Evolutionary conservation across 2,888 invertebrate genomes (phyloP), one percentile per base, ranked within the genome.

Genomic region (Hofmannophila pseudospretella): DNA sequence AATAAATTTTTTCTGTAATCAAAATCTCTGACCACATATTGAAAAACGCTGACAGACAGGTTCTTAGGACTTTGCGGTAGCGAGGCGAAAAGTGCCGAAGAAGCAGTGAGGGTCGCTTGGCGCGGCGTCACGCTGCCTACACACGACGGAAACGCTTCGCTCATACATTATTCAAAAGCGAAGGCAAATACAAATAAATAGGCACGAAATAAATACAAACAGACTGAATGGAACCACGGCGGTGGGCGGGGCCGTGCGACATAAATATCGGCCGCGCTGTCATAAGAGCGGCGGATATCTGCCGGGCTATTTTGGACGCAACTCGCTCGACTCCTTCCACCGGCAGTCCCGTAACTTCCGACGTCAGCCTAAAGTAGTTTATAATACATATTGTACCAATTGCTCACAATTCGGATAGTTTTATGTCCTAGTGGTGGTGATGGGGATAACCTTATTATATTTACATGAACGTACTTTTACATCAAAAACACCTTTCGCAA

Each of bases 161-260:
- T 82, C 84, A 85, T 86, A 78, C 73, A 84, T 86, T 76, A 86
- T 86, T 86, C 85, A 86, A 79, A 82, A 66, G 69, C 73, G 58
- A 77, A 79, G 72, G 71, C 82, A 80, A 85, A 85, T 84, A 86
- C 85, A 85, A 86, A 85, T 86, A 86, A 85, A 86, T 85, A 82
- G 85, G 74, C 80, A 78, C 73, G 73, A 75, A 85, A 85, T 84
- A 86, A 84, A 85, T 85, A 85, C 82, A 84, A 85, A 84, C 82
- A 79, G 80, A 73, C 82, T 78, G 85, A 85, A 84, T 82, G 84
- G 79, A 78, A 80, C 79, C 78, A 65, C 76, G 73, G 72, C 69
- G 63, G 70, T 78, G 80, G 86, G 85, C 84, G 86, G 80, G 69
- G 79, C 84, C 53, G 62, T 49, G 73, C 82, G 82, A 84, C 85